These are phyloP conservation scores for Drosophila sproati DNA, from an alignment of 1,140 invertebrate genomes.

Conservation along the genomic window DNA sequence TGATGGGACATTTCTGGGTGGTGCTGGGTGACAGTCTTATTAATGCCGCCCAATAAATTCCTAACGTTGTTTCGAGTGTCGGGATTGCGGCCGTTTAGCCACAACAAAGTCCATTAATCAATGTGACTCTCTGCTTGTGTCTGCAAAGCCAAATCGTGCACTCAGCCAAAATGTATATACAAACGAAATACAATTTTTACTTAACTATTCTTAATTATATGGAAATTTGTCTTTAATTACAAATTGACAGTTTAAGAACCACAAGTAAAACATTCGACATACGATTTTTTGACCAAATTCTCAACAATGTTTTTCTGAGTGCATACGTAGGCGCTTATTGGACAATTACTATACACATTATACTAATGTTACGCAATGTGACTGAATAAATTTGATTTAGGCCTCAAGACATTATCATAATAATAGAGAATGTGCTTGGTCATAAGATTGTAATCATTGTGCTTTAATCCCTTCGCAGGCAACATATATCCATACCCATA, in stretches of 20 bases:
- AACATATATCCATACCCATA: conserved; percentile 93
- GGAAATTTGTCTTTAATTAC: too few relatives aligned
- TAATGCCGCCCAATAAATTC: conserved; percentile 72
- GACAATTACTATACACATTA: too few relatives aligned
- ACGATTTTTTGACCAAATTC: too few relatives aligned
- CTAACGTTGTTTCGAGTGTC: conserved; percentile 60
- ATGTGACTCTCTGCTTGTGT: conserved; percentile 39
- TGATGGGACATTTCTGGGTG: background rate
- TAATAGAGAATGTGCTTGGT: too few relatives aligned
- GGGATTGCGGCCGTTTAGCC: conserved; percentile 69
- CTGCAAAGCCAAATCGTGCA: background rate
- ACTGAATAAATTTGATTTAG: conserved; percentile 31
- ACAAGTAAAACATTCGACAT: too few relatives aligned
- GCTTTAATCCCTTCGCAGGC: conserved; percentile 88
- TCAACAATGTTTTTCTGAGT: too few relatives aligned
- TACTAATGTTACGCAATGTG: too few relatives aligned
- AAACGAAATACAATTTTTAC: background rate
- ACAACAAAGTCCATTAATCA: conserved; percentile 58
- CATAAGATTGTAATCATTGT: conserved; percentile 6
- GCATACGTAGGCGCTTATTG: too few relatives aligned
- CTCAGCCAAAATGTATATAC: background rate
- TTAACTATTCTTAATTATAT: too few relatives aligned
- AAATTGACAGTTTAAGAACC: too few relatives aligned
- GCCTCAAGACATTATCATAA: background rate
- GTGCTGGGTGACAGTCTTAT: conserved; percentile 35